Percentiles rank a stretch among this genome's conserved stretches.
These are phyloP conservation scores for Cairina moschata DNA, from an alignment of 2,113 vertebrate species.

Conservation along the genomic window DNA sequence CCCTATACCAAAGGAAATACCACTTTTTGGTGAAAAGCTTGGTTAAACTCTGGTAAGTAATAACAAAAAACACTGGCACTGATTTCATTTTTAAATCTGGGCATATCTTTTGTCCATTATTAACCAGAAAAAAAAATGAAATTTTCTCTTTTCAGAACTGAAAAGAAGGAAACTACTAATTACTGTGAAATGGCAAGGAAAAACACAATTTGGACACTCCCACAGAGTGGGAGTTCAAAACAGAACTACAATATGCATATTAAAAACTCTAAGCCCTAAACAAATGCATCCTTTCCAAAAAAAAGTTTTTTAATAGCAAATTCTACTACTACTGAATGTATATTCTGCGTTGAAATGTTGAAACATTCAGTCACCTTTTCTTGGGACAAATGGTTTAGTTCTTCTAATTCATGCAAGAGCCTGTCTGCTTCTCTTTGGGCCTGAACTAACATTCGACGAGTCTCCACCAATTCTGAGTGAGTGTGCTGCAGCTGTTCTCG, in stretches of 20 bases:
- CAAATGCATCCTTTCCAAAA: background rate
- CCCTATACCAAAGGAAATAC: background rate
- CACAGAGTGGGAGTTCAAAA: no score
- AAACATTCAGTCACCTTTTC: conserved; percentile 78
- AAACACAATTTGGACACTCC: background rate
- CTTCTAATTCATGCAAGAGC: conserved; percentile 77
- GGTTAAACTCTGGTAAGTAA: background rate
- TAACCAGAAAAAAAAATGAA: background rate
- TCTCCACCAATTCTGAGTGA: conserved; percentile 74
- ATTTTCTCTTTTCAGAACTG: background rate
- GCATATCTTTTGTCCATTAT: background rate
- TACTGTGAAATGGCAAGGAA: background rate
- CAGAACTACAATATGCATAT: background rate
- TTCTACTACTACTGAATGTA: background rate
- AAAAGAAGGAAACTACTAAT: background rate
- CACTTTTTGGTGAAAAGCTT: background rate
- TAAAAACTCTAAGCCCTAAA: background rate
- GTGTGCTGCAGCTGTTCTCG: conserved; percentile 77
- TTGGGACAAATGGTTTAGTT: conserved; percentile 71
- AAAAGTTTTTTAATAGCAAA: background rate
- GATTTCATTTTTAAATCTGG: background rate
- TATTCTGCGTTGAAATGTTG: background rate
- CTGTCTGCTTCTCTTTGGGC: conserved; percentile 70
- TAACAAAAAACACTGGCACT: background rate
- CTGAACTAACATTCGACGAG: conserved; percentile 66